Base-by-base conservation (phyloP, 2,888 invertebrate species). In the Drosophila ezoana region DNA sequence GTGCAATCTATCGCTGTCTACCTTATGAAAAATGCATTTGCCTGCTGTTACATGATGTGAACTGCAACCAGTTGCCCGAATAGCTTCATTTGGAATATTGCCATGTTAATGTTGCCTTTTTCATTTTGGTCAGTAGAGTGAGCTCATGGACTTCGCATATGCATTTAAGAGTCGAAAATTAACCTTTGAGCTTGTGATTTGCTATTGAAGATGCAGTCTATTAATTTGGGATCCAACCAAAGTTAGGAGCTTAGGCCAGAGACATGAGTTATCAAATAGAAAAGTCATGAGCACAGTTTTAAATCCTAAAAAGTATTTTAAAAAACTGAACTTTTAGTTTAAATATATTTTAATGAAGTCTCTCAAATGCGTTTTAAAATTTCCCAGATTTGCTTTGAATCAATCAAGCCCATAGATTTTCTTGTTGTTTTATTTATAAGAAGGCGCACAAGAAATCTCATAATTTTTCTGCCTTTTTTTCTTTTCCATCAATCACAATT, bases 21-120 rank as follows among this genome's bases (percentile, higher is more conserved):
- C 72, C 80, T 81, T 81, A 87, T 87, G 76, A 87, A 87, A 87
- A 87, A 87, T 87, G 81, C 79, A 87, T 87, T 77, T 72, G 79
- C 64, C 61, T 79, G 72, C 62, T 74, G 62, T 61, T 66, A 61
- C 68, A 74, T 71, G 70, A 65, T 76, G 73, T 70, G 65, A 62
- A 60, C 53, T 18, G 60, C 65, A 62, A 66, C 53, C 62, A 54
- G 65, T 65, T 61, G 44, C 38, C 59, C 43, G 68, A 49, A 62
- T 59, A 71, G 62, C 74, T 58, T 68, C 67, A 75, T 68, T 75
- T 72, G 14, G 37, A 37, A 72, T 28, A 28, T 61, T 58, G 72
- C 48, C 61, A 57, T 63, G 62, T 67, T 75, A 75, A 75, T 72
- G 53, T 40, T 32, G 32, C 48, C 52, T 32, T 44, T 66, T 62